Percentiles rank a stretch among this genome's conserved stretches.
Conservation (phyloP, 2,113 vertebrate species). For the Microtus richardsoni region DNA sequence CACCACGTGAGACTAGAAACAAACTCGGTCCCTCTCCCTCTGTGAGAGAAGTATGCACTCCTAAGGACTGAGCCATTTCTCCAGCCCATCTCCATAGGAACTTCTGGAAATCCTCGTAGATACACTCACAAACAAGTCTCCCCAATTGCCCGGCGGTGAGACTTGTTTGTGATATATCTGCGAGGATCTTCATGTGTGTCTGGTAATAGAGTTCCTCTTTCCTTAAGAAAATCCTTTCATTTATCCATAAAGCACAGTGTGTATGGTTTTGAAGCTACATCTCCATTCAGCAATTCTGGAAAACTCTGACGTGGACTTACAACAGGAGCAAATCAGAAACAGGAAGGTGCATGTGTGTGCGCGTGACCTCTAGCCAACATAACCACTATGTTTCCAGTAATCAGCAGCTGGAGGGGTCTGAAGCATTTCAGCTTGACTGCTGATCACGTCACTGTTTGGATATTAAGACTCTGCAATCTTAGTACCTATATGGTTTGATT, state of each 20-base stretch:
- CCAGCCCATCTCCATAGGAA: not conserved
- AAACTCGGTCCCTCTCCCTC: not conserved
- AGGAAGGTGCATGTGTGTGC: not conserved
- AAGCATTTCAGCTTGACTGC: not conserved
- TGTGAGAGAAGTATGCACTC: no score
- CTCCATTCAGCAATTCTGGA: not conserved
- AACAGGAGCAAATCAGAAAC: not conserved
- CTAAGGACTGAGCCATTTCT: not conserved
- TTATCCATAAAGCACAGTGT: not conserved
- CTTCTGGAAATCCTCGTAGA: not conserved
- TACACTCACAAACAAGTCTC: not conserved
- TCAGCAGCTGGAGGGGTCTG: not conserved
- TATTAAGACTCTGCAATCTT: not conserved
- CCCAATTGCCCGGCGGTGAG: no score
- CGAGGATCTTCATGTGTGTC: no score
- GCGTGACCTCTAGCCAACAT: not conserved
- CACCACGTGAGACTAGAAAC: not conserved
- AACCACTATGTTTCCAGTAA: not conserved
- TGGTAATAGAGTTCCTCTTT: not conserved
- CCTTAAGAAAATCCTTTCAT: slow-evolving; percentile 34
- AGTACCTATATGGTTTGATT: not conserved
- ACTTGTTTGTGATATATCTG: no score
- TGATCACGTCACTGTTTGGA: not conserved
- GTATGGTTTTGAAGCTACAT: not conserved
- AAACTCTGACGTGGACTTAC: not conserved